A percentile compares a stretch with the other conserved stretches of the same genome.
Conservation (phyloP, 2,888 invertebrate species). For the Agrochola circellaris region DNA sequence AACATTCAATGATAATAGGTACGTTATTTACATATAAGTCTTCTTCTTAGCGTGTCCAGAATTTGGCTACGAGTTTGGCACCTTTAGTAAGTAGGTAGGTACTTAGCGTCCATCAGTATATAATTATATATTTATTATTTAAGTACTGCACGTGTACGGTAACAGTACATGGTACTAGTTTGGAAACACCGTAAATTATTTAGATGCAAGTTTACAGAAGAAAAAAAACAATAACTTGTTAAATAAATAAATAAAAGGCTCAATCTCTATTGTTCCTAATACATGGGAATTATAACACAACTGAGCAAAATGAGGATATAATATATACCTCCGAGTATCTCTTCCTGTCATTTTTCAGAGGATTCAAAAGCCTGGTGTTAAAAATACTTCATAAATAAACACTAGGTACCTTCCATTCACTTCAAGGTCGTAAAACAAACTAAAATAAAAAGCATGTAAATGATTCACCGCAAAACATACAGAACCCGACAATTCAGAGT, state of each 20-base stretch:
- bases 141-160: not conserved
- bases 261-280: no score
- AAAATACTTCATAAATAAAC: not conserved
- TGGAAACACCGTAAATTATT: not conserved
- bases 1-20: no score
- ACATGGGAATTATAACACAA: not conserved
- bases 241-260: no score
- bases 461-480: slow-evolving; percentile 43
- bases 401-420: not conserved
- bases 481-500: slow-evolving; percentile 59
- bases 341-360: not conserved
- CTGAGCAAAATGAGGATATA: not conserved
- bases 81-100: not conserved
- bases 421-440: slow-evolving; percentile 20
- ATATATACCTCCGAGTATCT: not conserved
- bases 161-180: not conserved
- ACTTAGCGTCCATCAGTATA: not conserved
- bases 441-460: slow-evolving; percentile 15
- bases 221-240: no score
- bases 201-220: no score
- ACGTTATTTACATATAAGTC: not conserved
- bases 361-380: not conserved
- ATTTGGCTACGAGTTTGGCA: not conserved
- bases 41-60: no score
- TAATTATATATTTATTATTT: no score